Base-by-base conservation (phyloP, 2,797 vertebrate species). In the Coregonus sp. region DNA sequence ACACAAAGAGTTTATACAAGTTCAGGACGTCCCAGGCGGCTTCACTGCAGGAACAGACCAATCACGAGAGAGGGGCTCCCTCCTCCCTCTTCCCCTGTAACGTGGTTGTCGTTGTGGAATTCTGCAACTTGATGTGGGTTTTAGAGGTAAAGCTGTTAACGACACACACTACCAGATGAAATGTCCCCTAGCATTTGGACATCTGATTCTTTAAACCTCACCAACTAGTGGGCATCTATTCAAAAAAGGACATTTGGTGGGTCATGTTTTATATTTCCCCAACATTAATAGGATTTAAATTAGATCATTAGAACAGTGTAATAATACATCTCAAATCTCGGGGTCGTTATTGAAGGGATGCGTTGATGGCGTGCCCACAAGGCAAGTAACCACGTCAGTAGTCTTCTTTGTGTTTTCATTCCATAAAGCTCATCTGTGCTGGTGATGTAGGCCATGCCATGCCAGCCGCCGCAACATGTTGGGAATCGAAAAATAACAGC, bases 1-100 rank as follows among this genome's bases (percentile, higher is more conserved):
- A 84, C 79, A 87, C 86, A 86, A 88, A 80, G 81, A 74, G 77
- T 85, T 85, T 83, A 87, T 78, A 90, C 81, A 86, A 72, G 76
- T 71, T 81, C 66, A 61, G 78, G 82, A 85, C 50, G 79, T 86
- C 82, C 79, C 86, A 20, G 51, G 72, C 77, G 82, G 78, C 82
- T 80, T 77, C 78, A 79, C 77, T 75, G 85, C 72, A 82, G 75
- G 78, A 82, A 82, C 40, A 37, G 79, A 82, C 83, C 78, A 84
- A 85, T 87, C 80, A 56, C 4, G 18, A 25, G 84, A 4, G 12
- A 14, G 33, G 69, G 5, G 66, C 67, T 83, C 66, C 70, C 37
- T 79, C 80, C 72, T 67, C 77, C 25, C 25, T 25, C 25, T 25
- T 25, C 25, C 25, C 71, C 51, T 74, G 47, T 35, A 33, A 76